Base-by-base conservation (phyloP, 2,113 vertebrate species). In the Carollia perspicillata region DNA sequence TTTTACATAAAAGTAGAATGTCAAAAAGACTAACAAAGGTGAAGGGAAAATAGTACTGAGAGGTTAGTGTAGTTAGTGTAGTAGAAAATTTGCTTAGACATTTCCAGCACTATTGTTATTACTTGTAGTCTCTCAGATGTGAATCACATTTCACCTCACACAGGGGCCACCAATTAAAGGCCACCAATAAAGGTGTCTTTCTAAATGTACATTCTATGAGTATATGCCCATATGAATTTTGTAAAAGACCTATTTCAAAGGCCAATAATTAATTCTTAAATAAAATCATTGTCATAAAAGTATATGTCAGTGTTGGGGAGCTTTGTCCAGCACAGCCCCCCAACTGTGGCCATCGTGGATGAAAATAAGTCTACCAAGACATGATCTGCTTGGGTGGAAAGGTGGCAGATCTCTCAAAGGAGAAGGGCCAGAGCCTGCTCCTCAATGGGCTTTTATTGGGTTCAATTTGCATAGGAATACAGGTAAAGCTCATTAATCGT, bases 41-140 rank as follows among this genome's bases (percentile, higher is more conserved):
- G 2, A 90, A 89, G 37, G 51, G 23, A 44, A 58, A 81, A 94
- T 60, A 63, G 40, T 77, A 40, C 66, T 63, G 78, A 72, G 30
- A 93, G 33, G 66, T 96, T 81, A 94, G 49, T 35, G 53, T 85
- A 90, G 66, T 96, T 81, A 94, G 49, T 35, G 53, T 85, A 90
- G 87, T 85, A 95, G 86, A 97, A 95, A 94, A 96, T 93, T 90
- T 97, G 83, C 84, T 94, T 93, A 89, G 91, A 95, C 66, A 84
- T 77, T 66, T 75, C 89, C 55, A 84, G 40, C 51, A 72, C 86
- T 89, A 63, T 37, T 89, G 33, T 95, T 95, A 80, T 28, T 47
- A 88, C 11, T 23, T 72, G 65, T 49, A 89, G 28, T 81, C 23
- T 95, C 68, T 77, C 35, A 26, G 35, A 75, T 94, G 10, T 93